Percentiles rank a stretch among this genome's conserved stretches.
These are phyloP conservation scores for Gisinianus flammeolus DNA, from an alignment of 2,888 invertebrate species.

Conservation along the genomic window DNA sequence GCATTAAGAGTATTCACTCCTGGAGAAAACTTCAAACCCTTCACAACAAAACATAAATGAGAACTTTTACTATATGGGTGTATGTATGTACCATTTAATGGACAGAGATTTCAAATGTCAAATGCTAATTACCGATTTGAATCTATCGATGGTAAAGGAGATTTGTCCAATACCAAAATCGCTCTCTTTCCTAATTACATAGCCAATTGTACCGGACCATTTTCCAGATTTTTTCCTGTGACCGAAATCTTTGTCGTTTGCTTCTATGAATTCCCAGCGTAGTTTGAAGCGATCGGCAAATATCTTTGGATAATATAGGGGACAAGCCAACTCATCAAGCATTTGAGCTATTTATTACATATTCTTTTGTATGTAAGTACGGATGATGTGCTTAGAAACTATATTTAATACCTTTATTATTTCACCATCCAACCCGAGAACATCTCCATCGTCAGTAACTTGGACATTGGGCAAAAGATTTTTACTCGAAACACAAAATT, in stretches of 20 bases:
- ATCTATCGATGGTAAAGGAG: conserved; percentile 8
- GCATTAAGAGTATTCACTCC: background rate
- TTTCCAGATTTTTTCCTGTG: background rate
- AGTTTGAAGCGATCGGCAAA: background rate
- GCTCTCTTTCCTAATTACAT: conserved; percentile 17
- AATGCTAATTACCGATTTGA: background rate
- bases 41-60: background rate
- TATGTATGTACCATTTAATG: background rate
- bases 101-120: background rate
- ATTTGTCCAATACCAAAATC: conserved; percentile 24
- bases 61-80: background rate
- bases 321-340: too few species aligned
- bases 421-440: conserved; percentile 18
- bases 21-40: conserved; percentile 19
- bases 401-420: conserved; percentile 18
- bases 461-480: background rate
- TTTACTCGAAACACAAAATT: conserved; percentile 7
- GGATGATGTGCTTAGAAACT: background rate
- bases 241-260: conserved; percentile 13
- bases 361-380: background rate
- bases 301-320: conserved; percentile 1
- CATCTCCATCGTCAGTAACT: background rate
- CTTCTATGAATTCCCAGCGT: background rate
- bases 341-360: background rate
- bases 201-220: conserved; percentile 25